Percentiles rank a stretch among this genome's conserved stretches.
Evolutionary conservation across 2,888 invertebrate species (phyloP).

Genomic region (Athripsodes cinereus): DNA sequence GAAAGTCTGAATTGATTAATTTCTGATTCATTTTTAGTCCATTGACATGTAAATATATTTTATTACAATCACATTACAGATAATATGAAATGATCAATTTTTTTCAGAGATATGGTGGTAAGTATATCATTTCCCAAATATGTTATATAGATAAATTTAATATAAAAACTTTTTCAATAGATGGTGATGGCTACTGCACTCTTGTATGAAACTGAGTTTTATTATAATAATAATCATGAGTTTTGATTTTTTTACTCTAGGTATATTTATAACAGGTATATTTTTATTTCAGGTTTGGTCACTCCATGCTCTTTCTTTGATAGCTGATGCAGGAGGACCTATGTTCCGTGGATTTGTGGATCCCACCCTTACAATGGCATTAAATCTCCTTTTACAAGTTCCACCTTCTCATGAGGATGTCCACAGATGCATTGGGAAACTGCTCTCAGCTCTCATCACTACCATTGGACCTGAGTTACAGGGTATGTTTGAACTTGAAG

Average conservation of each 20-base stretch:
- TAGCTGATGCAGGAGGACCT: constrained; percentile 97
- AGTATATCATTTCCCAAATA: no score
- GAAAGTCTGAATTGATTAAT: not conserved
- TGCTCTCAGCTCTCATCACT: constrained; percentile 91
- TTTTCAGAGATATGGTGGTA: no score
- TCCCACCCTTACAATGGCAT: constrained; percentile 81
- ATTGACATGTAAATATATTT: no score
- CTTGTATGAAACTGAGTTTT: no score
- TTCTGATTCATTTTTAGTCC: not conserved
- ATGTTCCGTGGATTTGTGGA: constrained; percentile 98
- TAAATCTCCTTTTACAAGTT: constrained; percentile 84
- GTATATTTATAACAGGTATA: no score
- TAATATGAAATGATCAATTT: no score
- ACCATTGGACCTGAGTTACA: constrained; percentile 98
- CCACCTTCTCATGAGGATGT: constrained; percentile 88
- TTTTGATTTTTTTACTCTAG: no score
- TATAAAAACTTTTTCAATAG: no score
- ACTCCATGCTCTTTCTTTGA: constrained; percentile 87
- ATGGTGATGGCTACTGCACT: no score
- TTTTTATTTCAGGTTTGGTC: constrained; percentile 75
- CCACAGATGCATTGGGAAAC: constrained; percentile 88
- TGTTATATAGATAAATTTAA: no score
- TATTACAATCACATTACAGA: no score
- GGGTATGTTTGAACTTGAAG: constrained; percentile 42
- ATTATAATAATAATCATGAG: no score